Evolutionary conservation across 2,797 vertebrate species (phyloP).

Genomic region (Lepilemur ruficaudatus): DNA sequence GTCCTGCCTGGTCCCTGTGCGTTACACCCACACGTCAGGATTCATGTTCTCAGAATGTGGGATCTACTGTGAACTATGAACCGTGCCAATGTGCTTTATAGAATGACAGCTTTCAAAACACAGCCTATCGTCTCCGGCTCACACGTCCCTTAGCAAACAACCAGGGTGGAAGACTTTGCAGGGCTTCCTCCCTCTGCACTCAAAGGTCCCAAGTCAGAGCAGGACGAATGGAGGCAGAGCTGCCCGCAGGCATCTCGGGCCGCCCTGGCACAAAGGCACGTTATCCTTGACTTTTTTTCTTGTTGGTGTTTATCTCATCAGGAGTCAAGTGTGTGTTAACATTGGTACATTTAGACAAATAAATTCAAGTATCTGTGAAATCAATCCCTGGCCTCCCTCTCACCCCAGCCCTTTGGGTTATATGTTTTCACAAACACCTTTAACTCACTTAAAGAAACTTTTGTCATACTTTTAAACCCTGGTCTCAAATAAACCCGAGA

Average conservation of each 20-base stretch:
- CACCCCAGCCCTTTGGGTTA: neutral
- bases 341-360: neutral
- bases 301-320: neutral
- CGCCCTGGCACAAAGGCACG: no score
- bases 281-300: neutral
- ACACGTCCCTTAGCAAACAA: neutral
- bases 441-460: neutral
- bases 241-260: rapidly evolving
- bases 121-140: neutral
- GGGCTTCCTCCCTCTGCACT: neutral
- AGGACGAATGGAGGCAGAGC: neutral
- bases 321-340: neutral
- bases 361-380: neutral
- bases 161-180: neutral
- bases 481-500: neutral
- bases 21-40: neutral
- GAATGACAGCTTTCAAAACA: neutral
- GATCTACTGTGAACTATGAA: neutral
- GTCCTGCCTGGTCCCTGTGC: neutral
- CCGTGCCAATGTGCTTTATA: neutral
- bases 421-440: neutral
- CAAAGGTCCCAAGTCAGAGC: neutral
- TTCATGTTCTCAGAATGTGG: neutral
- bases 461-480: neutral
- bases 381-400: neutral